Base-by-base conservation (phyloP, 2,797 vertebrate genomes). In the Fistularia commersonii region DNA sequence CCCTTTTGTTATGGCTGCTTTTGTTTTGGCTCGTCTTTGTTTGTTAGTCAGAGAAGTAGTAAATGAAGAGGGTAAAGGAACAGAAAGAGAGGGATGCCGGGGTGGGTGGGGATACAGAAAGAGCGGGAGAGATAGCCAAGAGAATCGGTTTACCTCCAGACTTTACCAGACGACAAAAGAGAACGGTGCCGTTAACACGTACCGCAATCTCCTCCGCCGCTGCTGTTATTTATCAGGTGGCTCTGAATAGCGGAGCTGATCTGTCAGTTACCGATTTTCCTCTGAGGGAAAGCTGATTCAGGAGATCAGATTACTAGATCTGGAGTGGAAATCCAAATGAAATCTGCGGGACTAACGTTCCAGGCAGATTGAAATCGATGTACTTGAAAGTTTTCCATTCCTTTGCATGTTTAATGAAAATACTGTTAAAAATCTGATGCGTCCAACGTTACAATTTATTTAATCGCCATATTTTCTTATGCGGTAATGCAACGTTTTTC, bases 61-160 rank as follows among this genome's bases (percentile, higher is more conserved):
- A 77, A 80, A 81, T 76, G 64, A 81, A 76, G 72, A 79, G 58
- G 64, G 54, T 61, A 66, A 73, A 80, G 57, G 59, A 57, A 53
- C 48, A 75, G 38, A 41, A 36, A 49, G 54, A 55, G 60, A 34
- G 14, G 48, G 45, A 42, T 23, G 43, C 7, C 7, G 35, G 9
- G 15, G 51, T 8, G 38, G 0, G 7, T 44, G 41, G 62, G 36
- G 45, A 45, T 40, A 38, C 48, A 44, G 52, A 37, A 23, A 32
- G 66, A 55, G 47, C 32, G n/a, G n/a, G 39, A 10, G 55, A 78
- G 69, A 76, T 65, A 64, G 70, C 50, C 10, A 45, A 14, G 48
- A 44, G 50, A 76, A 64, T 75, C 60, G 10, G 64, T 77, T 72
- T 70, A 61, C 68, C 69, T 62, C 36, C 61, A 65, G 61, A 75